A percentile compares a stretch with the other conserved stretches of the same genome.
Conservation (phyloP, 2,888 invertebrate species). For the Netelia melanura region DNA sequence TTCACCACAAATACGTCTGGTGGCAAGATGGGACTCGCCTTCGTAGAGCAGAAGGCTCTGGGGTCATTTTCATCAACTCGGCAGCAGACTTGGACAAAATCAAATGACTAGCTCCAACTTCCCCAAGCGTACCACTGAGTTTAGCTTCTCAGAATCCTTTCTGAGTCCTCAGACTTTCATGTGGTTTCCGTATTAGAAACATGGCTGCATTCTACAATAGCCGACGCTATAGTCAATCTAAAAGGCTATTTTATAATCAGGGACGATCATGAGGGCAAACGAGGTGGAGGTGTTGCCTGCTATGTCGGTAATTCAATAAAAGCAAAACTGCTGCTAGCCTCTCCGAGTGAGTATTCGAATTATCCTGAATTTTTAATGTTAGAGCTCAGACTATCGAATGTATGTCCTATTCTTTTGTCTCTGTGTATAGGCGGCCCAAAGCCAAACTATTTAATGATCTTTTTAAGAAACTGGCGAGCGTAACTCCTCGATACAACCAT, state of each 20-base stretch:
- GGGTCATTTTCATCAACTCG: too few species aligned
- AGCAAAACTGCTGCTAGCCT: background rate
- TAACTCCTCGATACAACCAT: background rate
- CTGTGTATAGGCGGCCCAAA: conserved; percentile 23
- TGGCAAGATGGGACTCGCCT: too few species aligned
- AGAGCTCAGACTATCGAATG: background rate
- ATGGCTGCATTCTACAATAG: conserved; percentile 7
- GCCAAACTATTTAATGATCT: conserved; percentile 14
- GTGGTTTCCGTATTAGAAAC: background rate
- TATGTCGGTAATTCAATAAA: conserved; percentile 29
- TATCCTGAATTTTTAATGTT: conserved; percentile 32
- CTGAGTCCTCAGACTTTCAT: background rate
- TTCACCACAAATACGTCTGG: too few species aligned
- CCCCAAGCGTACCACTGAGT: too few species aligned
- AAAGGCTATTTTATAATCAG: conserved; percentile 25
- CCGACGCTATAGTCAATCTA: background rate
- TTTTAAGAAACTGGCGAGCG: background rate
- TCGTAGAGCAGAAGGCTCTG: too few species aligned
- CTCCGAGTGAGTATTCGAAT: conserved; percentile 8
- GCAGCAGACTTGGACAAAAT: too few species aligned
- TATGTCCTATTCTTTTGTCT: background rate
- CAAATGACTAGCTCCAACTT: too few species aligned
- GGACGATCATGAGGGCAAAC: conserved; percentile 29
- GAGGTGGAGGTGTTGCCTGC: conserved; percentile 51
- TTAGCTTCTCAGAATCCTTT: too few species aligned